These are phyloP conservation scores for Delichon dasypus DNA, from an alignment of 2,797 vertebrate species.

Conservation along the genomic window DNA sequence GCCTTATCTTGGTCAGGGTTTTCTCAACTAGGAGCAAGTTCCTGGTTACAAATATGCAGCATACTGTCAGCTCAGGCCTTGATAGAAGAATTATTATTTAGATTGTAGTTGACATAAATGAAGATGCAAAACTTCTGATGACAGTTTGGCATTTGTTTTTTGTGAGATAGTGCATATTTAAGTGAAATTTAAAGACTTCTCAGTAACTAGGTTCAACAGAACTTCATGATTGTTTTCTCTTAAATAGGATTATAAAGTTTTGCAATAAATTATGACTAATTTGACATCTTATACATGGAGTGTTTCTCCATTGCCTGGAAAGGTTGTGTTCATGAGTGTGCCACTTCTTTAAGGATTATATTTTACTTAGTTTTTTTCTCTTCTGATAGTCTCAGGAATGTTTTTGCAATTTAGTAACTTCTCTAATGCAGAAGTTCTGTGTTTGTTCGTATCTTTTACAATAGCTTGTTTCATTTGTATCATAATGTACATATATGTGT, in stretches of 20 bases:
- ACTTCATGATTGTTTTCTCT: neutral
- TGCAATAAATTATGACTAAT: neutral
- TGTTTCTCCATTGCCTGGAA: neutral
- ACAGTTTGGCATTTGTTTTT: neutral
- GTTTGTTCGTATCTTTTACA: neutral
- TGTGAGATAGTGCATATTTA: neutral
- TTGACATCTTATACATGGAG: neutral
- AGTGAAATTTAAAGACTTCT: neutral
- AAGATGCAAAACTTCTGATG: neutral
- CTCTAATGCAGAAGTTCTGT: neutral
- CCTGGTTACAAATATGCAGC: neutral
- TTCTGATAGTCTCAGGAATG: neutral
- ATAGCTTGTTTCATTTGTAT: neutral
- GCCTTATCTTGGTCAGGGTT: neutral
- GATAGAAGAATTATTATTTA: neutral
- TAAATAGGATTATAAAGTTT: neutral
- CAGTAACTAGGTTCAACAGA: neutral
- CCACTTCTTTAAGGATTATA: neutral
- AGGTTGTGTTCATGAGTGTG: neutral
- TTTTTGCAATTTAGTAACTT: neutral
- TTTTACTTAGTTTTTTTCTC: neutral
- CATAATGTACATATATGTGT: fast-evolving
- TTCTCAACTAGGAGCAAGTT: neutral
- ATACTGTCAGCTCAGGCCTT: neutral
- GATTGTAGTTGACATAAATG: neutral